Evolutionary conservation across 2,888 invertebrate genomes (phyloP), one percentile per base, ranked within the genome.

Genomic region (Zygogramma bicolorata): DNA sequence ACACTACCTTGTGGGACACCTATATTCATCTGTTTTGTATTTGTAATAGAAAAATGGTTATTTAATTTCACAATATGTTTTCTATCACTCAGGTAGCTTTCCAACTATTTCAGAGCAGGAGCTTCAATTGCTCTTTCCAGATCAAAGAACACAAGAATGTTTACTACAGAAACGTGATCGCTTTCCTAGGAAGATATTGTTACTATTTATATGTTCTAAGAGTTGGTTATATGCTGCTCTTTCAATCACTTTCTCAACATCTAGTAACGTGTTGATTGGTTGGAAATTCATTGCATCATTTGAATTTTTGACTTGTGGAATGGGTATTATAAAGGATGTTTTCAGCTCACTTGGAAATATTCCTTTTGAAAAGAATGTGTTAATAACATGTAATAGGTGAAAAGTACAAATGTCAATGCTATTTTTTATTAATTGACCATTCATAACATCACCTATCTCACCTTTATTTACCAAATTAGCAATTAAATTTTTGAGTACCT

Each of bases 141-240:
- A 46, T 46, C 46, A 46, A 46, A 18, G 46, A 46, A 46, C 46
- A 46, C 46, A 46, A 46, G 18, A 3, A 15, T 46, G 46, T 18
- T 46, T 46, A 15, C 15, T 18, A 46, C 40, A 13, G 13, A 46
- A 18, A 46, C 46, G 18, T 46, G 46, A 46, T 18, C 18, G 46
- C 5, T 46, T 46, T 46, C 46, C 46, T 46, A 46, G 5, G 46
- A 46, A 46, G 15, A 46, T 46, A 46, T 46, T 46, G 46, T 46
- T 46, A 18, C 3, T 18, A 18, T 46, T 46, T 46, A 46, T 46
- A 8, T 46, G 46, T 46, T 18, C 46, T 18, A 18, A 3, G 18
- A 46, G 15, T 46, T 46, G 46, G 46, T 46, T 46, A 46, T 46
- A 46, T 46, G 46, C 46, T 18, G 46, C 46, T 46, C 46, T 46